Base-by-base conservation (phyloP, 1,140 invertebrate genomes). In the Drosophila arizonae region DNA sequence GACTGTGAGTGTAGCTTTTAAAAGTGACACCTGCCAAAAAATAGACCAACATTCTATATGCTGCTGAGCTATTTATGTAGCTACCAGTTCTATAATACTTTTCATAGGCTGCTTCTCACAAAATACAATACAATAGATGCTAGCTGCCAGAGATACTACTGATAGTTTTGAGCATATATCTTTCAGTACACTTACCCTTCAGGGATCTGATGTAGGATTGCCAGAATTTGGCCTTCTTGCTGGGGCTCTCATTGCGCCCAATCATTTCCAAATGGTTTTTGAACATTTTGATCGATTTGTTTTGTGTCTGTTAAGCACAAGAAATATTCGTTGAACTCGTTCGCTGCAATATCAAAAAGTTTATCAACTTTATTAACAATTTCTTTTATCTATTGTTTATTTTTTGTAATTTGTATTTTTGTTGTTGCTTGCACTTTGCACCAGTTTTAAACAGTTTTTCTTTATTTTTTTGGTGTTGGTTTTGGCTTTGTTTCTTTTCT, bases 191-290 rank as follows among this genome's bases (percentile, higher is more conserved):
- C 82, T 94, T 93, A 97, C 96, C 96, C 95, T 97, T 97, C 79
- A 97, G 94, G 92, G 96, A 96, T 92, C 96, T 94, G 92, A 97
- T 96, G 92, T 96, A 97, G 86, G 96, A 96, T 93, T 97, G 96
- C 96, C 96, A 97, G 93, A 97, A 97, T 94, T 95, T 97, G 90
- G 96, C 96, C 93, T 97, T 97, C 93, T 96, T 96, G 93, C 96
- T 96, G 91, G 96, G 95, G 91, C 96, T 96, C 93, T 97, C 96
- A 92, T 97, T 96, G 93, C 96, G 95, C 92, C 96, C 96, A 92
- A 97, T 97, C 95, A 97, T 97, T 93, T 97, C 96, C 93, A 97
- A 94, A 93, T 97, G 96, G 93, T 93, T 96, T 94, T 95, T 96
- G 94, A 96, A 96, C 95, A 96, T 96, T 94, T 94, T 96, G 94